Conservation (phyloP, 2,113 vertebrate genomes). For the Reinhardtius hippoglossoides region DNA sequence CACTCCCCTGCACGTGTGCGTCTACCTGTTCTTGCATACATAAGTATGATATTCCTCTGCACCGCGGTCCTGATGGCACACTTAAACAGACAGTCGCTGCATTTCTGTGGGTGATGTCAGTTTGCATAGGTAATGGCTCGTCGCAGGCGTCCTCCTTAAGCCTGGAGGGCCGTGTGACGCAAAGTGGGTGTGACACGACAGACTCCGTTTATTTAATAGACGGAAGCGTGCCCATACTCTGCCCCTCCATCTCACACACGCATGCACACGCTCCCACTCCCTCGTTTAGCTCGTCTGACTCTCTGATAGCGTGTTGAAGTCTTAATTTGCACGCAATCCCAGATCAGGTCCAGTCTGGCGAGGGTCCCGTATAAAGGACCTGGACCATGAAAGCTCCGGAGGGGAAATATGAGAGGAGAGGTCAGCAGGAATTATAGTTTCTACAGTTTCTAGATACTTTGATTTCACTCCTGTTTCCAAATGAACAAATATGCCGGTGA, state of each 20-base stretch:
- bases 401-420: too few species aligned
- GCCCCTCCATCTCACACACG: constrained; percentile 5
- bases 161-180: constrained; percentile 34
- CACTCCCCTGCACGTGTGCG: constrained; percentile 2
- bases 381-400: not conserved
- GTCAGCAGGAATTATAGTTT: too few species aligned
- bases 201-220: constrained; percentile 37
- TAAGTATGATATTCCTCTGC: constrained; percentile 34
- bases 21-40: constrained; percentile 40
- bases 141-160: constrained; percentile 40
- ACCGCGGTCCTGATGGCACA: not conserved
- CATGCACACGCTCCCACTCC: constrained; percentile 23
- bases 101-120: constrained; percentile 40
- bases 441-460: too few species aligned
- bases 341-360: not conserved
- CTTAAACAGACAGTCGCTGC: constrained; percentile 23
- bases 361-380: not conserved
- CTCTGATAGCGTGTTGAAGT: constrained; percentile 50
- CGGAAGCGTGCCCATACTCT: constrained; percentile 33
- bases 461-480: too few species aligned
- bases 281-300: constrained; percentile 41
- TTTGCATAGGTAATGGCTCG: constrained; percentile 66
- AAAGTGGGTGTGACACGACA: constrained; percentile 51
- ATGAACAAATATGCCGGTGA: too few species aligned
- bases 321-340: constrained; percentile 41